A percentile compares a stretch with the other conserved stretches of the same genome.
These are phyloP conservation scores for Capreolus pygargus DNA, from an alignment of 2,113 vertebrate genomes.

Conservation along the genomic window DNA sequence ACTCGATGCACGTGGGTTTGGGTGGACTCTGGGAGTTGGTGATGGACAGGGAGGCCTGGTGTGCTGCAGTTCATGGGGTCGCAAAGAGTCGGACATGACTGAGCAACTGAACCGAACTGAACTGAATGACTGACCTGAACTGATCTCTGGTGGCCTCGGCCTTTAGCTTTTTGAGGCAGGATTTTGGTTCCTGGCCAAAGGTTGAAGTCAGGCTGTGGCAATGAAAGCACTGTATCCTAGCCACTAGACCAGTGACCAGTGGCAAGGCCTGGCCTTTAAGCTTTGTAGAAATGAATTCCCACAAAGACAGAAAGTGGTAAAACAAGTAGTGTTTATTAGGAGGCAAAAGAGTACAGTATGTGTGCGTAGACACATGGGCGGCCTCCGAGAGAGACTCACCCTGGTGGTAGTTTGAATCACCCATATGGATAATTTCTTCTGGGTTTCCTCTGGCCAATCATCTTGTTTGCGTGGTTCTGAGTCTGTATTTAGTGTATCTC, in stretches of 20 bases:
- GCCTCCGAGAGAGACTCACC: not conserved
- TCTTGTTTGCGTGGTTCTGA: not conserved
- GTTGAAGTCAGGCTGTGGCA: not conserved
- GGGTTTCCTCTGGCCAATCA: not conserved
- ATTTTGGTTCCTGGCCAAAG: not conserved
- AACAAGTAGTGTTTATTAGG: not conserved
- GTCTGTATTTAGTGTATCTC: not conserved
- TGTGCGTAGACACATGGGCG: not conserved
- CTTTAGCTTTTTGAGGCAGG: not conserved
- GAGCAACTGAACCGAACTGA: not conserved
- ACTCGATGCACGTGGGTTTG: not conserved
- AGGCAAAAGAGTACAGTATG: not conserved
- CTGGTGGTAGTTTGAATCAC: not conserved
- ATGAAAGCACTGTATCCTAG: not conserved
- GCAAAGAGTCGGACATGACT: not conserved
- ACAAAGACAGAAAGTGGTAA: not conserved
- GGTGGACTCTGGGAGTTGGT: not conserved
- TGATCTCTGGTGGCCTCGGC: not conserved
- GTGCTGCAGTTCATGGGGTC: not conserved
- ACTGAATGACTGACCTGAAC: not conserved
- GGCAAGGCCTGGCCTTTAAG: not conserved
- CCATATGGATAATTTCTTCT: not conserved
- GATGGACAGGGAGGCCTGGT: not conserved
- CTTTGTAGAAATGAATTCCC: not conserved
- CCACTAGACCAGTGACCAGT: not conserved